Evolutionary conservation across 2,113 vertebrate genomes (phyloP), one percentile per base, ranked within the genome.

Genomic region (Pagrus major): DNA sequence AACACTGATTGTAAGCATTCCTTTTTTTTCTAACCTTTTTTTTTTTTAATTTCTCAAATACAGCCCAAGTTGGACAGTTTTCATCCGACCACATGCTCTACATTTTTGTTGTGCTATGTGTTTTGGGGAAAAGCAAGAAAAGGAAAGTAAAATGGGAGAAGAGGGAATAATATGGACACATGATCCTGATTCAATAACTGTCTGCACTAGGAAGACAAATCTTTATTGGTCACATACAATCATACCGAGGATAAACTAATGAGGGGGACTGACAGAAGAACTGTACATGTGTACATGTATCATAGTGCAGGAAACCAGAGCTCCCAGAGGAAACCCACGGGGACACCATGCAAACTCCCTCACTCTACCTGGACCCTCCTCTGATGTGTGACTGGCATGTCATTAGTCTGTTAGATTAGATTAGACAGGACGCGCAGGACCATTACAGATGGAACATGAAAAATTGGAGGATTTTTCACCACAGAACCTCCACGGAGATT

Each of bases 1-100:
- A 86, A 59, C 56, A 54, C 60, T 67, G 78, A 83, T 47, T 73
- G 73, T 63, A 80, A 80, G 49, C 23, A 54, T 31, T 76, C 9
- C 6, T 39, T 16, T 67, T 52, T 47, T 25, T 59, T 63, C 6
- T 9, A 54, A 52, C 29, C 21, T 2, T 0, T 18, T n/a, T 0
- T 18, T n/a, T 44, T 44, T 35, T 51, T 6, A 9, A 7, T 35
- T 33, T 51, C 25, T 63, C 15, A 58, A 59, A 63, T 37, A 18
- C 20, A 68, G 41, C 39, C 11, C 21, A 29, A 23, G 51, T 27
- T 61, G 21, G 5, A 46, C 23, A 44, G 61, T 37, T 61, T 61
- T 65, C 44, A 31, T 65, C 27, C 3, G 5, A 65, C 25, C 49
- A 70, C 63, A 70, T 35, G 51, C 31, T 55, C 59, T 18, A n/a